Evolutionary conservation across 2,113 vertebrate genomes (phyloP), one percentile per base, ranked within the genome.

Genomic region (Eolophus roseicapilla): DNA sequence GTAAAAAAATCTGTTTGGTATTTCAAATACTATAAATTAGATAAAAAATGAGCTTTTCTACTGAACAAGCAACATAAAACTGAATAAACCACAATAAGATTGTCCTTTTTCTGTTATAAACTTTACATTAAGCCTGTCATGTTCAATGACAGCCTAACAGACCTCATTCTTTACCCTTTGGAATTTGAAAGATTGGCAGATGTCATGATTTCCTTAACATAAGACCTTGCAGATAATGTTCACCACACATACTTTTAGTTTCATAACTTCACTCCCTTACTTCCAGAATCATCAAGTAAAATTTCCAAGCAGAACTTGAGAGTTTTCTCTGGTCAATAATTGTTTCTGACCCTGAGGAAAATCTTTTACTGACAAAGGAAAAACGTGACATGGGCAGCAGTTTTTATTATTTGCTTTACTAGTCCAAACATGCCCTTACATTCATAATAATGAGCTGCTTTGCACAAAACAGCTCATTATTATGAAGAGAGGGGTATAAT

Each of bases 1-100:
- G 99, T 99, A 99, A 99, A 99, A 98, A 98, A 99, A 99, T 99
- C 99, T 98, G 98, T 99, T 99, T 99, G 99, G 99, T 99, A 99
- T 99, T 99, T 99, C 99, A 99, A 99, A 99, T 99, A 98, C 98
- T 99, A 99, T 99, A 99, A 99, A 99, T 99, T 99, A 99, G 99
- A 99, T 98, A 98, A 98, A 98, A 98, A 98, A 98, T 98, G 99
- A 99, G 98, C 98, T 98, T 98, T 98, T 97, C 98, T 98, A 98
- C 97, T 94, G 97, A 98, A 98, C 98, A 98, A 98, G 98, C 98
- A 98, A 98, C 97, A 98, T 99, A 98, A 99, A 99, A 99, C 98
- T 97, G 99, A 99, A 99, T 99, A 99, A 99, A 99, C 99, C 99
- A 99, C 99, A 99, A 98, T 99, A 99, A 99, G 98, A 98, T 98